Evolutionary conservation across 2,797 vertebrate genomes (phyloP), one percentile per base, ranked within the genome.

Genomic region (Onychomys arenicola): DNA sequence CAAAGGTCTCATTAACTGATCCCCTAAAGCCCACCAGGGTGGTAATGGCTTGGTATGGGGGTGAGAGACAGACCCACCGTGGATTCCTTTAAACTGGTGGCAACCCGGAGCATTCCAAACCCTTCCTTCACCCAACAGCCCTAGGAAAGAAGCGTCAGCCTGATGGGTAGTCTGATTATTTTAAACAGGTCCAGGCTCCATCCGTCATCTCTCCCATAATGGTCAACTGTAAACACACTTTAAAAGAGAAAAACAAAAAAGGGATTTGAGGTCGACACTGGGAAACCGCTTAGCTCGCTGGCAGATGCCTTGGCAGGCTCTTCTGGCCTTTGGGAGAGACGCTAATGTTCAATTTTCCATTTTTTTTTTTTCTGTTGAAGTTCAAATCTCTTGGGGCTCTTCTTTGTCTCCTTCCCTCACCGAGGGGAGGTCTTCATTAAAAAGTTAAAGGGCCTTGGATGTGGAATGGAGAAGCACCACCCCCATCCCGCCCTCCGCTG

Each of bases 221-320:
- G 87, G 97, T 96, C 91, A 93, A 69, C 82, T 95, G 96, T 97
- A 98, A 98, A 97, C 95, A 97, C 96, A 95, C 95, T 97, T 97
- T 95, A 97, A 96, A 94, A 95, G 86, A 96, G 95, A 96, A 93
- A 96, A 95, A 96, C 90, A 95, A 95, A 91, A 93, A 90, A 1
- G 27, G 95, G 86, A 93, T 95, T 97, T 94, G 93, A 93, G 96
- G 86, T 96, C 34, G 77, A 96, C 83, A 52, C 90, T 94, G 94
- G 96, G 75, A 88, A 97, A 96, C 95, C 76, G 76, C 93, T 95
- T 83, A 90, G 94, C 78, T 43, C 78, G 55, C 76, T 52, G 63
- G 49, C 34, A 77, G 90, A 83, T 55, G 93, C 90, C 81, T 73
- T 97, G 95, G 94, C 96, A 95, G 89, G 37, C 83, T 93, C 92